phyloP scores from a whole-genome alignment of 2,888 invertebrate genomes.

The Limnephilus lunatus region DNA sequence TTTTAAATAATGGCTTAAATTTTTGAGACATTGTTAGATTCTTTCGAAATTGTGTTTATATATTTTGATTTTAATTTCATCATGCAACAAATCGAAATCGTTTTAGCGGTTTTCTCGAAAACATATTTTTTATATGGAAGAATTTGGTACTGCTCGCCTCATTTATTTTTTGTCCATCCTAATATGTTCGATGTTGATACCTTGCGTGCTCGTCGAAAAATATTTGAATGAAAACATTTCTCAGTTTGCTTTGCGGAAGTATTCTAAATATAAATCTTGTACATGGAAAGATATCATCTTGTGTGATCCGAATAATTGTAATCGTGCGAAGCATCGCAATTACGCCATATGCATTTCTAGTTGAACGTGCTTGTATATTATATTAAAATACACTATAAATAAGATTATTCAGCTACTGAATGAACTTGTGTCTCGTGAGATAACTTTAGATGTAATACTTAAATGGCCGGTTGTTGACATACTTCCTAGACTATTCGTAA shows the following conservation, averaged over 20 bases:
- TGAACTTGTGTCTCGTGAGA: background rate
- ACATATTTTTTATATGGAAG: too few species aligned
- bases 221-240: too few species aligned
- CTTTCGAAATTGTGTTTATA: too few species aligned
- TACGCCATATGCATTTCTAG: background rate
- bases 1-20: too few species aligned
- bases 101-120: too few species aligned
- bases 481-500: background rate
- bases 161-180: too few species aligned
- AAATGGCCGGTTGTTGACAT: background rate
- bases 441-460: background rate
- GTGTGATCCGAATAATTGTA: background rate
- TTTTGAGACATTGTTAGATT: too few species aligned
- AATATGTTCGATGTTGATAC: too few species aligned
- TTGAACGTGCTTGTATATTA: background rate
- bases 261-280: background rate
- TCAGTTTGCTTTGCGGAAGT: background rate
- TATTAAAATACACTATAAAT: background rate
- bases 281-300: background rate
- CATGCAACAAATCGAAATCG: too few species aligned
- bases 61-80: too few species aligned
- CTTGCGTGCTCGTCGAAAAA: too few species aligned
- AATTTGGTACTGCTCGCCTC: too few species aligned
- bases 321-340: background rate
- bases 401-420: background rate